These are phyloP conservation scores for Anguilla marmorata DNA, from an alignment of 2,797 vertebrate species.

Conservation along the genomic window DNA sequence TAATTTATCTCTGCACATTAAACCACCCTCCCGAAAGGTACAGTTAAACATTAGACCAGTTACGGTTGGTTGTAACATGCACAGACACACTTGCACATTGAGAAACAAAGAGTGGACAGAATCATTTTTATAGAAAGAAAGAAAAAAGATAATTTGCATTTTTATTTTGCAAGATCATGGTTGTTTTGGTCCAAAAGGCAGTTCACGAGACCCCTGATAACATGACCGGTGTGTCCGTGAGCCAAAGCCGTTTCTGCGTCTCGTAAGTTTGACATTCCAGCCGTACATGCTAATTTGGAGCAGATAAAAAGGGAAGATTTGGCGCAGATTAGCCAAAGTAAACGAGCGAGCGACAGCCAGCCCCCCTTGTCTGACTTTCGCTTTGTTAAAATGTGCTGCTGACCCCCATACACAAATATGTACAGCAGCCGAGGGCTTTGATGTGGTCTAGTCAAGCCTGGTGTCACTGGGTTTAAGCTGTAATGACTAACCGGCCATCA, in stretches of 20 bases:
- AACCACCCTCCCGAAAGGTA: constrained; percentile 48
- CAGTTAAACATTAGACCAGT: constrained; percentile 59
- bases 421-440: constrained; percentile 42
- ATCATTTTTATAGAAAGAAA: neutral
- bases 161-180: constrained; percentile 19
- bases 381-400: constrained; percentile 19
- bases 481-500: constrained; percentile 44
- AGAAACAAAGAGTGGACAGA: neutral
- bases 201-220: neutral
- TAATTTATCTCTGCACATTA: constrained; percentile 60
- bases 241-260: neutral
- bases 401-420: constrained; percentile 44
- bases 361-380: neutral
- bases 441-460: constrained; percentile 43
- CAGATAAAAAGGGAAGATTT: constrained; percentile 26
- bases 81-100: constrained; percentile 18
- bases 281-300: neutral
- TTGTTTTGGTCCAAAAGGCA: neutral
- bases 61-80: constrained; percentile 9
- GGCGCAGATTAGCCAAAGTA: constrained; percentile 17
- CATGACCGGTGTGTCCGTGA: neutral
- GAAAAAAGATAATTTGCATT: neutral
- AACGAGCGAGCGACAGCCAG: neutral
- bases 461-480: constrained; percentile 48
- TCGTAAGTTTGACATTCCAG: constrained; percentile 16